Conservation (phyloP, 2,113 vertebrate genomes). For the Sarotherodon lohbergeri region DNA sequence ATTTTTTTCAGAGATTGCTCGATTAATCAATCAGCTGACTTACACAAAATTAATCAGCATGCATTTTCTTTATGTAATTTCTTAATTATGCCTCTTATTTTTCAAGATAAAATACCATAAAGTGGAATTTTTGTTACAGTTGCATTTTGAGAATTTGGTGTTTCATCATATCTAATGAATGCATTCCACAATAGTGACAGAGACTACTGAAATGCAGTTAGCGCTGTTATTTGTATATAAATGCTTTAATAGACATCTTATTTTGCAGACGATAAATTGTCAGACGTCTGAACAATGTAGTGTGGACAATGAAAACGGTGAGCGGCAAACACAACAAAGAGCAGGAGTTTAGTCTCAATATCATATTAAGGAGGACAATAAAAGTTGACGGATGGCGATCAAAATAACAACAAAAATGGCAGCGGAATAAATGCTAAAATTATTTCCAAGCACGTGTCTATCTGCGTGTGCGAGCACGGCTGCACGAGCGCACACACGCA, state of each 20-base stretch:
- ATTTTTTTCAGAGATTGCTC: background rate
- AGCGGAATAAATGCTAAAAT: background rate
- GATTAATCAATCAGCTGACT: background rate
- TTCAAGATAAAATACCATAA: background rate
- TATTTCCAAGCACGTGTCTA: background rate
- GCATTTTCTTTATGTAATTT: background rate
- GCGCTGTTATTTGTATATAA: background rate
- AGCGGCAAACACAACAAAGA: background rate
- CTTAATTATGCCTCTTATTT: background rate
- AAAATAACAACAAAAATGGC: background rate
- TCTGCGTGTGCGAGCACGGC: background rate
- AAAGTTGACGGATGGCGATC: background rate
- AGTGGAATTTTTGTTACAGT: background rate
- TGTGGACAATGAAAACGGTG: background rate
- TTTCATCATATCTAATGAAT: background rate
- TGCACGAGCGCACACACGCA: background rate
- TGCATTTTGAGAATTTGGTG: background rate
- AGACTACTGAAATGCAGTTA: background rate
- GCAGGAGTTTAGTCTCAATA: background rate
- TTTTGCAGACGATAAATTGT: background rate
- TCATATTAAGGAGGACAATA: background rate
- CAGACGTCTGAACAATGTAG: background rate
- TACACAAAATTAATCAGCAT: background rate
- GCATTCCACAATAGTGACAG: background rate
- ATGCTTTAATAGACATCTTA: background rate